Conservation (phyloP, 2,113 vertebrate genomes). For the Octodon degus region DNA sequence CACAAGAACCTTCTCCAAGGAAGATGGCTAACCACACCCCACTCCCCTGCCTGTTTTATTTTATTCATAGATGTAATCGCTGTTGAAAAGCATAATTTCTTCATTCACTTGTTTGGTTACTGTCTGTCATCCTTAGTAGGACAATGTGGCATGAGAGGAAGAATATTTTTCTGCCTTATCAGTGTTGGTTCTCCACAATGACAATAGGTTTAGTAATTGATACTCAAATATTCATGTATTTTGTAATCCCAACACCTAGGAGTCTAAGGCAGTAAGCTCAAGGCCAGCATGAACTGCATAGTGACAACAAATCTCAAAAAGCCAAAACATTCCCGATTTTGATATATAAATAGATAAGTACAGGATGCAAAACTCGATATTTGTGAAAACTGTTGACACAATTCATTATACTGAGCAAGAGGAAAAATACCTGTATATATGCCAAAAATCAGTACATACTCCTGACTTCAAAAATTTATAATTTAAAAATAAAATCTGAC, state of each 20-base stretch:
- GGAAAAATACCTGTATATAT: background rate
- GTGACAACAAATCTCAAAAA: background rate
- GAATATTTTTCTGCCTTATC: background rate
- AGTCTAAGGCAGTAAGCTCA: background rate
- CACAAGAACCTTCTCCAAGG: background rate
- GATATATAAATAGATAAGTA: background rate
- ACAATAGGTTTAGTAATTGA: background rate
- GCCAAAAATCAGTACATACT: background rate
- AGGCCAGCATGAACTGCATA: background rate
- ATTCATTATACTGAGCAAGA: background rate
- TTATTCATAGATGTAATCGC: background rate
- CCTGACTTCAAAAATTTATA: background rate
- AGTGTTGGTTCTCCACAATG: background rate
- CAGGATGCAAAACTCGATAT: background rate
- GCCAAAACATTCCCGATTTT: background rate
- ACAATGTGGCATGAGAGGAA: background rate
- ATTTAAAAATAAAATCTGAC: background rate
- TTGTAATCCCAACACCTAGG: background rate
- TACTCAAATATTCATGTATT: background rate
- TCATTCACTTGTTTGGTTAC: background rate
- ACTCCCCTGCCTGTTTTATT: background rate
- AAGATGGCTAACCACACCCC: background rate
- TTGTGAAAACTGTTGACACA: background rate
- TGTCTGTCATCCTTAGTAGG: background rate
- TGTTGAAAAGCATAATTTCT: background rate